Evolutionary conservation across 2,797 vertebrate species (phyloP).

Genomic region (Menidia menidia): DNA sequence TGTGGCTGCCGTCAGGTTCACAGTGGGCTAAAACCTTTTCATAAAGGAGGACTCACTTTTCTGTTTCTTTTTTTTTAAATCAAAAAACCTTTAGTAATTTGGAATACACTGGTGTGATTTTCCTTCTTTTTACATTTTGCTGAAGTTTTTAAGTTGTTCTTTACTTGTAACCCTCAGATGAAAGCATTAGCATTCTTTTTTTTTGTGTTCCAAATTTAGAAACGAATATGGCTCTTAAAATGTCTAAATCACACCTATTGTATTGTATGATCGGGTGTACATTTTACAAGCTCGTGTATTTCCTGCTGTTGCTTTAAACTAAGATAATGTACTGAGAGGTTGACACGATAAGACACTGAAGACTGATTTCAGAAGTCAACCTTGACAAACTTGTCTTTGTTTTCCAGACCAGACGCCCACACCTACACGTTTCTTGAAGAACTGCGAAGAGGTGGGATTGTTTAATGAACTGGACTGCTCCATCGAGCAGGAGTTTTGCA

Average conservation of each 20-base stretch:
- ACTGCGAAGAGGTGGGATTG: conserved; percentile 97
- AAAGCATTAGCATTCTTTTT: neutral
- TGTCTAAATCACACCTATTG: too few relatives aligned
- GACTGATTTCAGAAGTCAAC: neutral
- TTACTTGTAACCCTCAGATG: neutral
- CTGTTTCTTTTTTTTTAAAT: too few relatives aligned
- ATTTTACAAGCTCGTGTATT: neutral
- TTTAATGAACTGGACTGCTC: conserved; percentile 98
- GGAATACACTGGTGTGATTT: too few relatives aligned
- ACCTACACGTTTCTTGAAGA: conserved; percentile 98
- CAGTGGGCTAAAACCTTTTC: too few relatives aligned
- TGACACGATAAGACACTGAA: neutral
- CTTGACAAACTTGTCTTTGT: conserved; percentile 12
- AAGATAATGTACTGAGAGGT: neutral
- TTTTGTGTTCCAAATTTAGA: neutral
- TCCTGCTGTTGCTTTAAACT: neutral
- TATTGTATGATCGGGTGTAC: neutral
- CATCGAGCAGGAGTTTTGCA: conserved; percentile 97
- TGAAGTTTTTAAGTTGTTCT: neutral
- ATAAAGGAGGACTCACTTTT: too few relatives aligned
- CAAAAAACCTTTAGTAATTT: too few relatives aligned
- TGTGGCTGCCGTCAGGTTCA: too few relatives aligned
- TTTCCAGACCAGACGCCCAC: conserved; percentile 96
- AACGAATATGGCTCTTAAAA: neutral
- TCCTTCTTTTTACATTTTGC: neutral